Conservation (phyloP, 30 jellyfish, hydroid and myxozoan genomes). For the Sanderia malayensis region DNA sequence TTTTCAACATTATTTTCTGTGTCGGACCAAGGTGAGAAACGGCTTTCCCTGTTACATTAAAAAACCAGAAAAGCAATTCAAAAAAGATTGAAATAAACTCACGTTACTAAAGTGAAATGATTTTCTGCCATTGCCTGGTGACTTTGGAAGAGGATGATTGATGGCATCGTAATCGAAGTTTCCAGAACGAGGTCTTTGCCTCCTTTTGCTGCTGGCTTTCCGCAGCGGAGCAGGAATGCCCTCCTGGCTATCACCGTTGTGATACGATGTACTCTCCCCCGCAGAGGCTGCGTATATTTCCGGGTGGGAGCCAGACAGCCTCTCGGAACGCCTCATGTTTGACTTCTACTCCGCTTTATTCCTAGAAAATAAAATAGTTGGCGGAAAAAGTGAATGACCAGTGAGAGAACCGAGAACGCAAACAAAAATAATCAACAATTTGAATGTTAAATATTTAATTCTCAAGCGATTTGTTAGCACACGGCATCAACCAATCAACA, state of each 20-base stretch:
- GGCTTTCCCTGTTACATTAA: too few species aligned
- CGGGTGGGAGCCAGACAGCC: background rate
- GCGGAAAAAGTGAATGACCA: too few species aligned
- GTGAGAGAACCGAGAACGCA: too few species aligned
- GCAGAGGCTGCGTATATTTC: background rate
- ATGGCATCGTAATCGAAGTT: conserved; percentile 52
- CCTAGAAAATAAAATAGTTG: too few species aligned
- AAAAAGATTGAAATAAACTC: background rate
- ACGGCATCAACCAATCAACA: too few species aligned
- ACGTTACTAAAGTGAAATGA: conserved; percentile 3
- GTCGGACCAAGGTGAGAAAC: too few species aligned
- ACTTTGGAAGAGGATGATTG: conserved; percentile 51
- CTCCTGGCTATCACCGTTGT: conserved; percentile 1
- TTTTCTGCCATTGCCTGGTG: conserved; percentile 35
- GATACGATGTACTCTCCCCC: background rate
- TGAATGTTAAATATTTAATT: too few species aligned
- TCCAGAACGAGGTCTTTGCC: conserved; percentile 49
- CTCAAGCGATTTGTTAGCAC: too few species aligned
- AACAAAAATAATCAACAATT: too few species aligned
- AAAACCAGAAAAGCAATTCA: too few species aligned
- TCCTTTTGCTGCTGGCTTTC: conserved; percentile 40
- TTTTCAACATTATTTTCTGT: too few species aligned
- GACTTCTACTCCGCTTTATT: too few species aligned
- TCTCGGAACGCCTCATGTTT: background rate
- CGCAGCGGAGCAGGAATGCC: background rate